phyloP scores from a whole-genome alignment of 2,113 vertebrate genomes.

The Larimichthys polyactis region DNA sequence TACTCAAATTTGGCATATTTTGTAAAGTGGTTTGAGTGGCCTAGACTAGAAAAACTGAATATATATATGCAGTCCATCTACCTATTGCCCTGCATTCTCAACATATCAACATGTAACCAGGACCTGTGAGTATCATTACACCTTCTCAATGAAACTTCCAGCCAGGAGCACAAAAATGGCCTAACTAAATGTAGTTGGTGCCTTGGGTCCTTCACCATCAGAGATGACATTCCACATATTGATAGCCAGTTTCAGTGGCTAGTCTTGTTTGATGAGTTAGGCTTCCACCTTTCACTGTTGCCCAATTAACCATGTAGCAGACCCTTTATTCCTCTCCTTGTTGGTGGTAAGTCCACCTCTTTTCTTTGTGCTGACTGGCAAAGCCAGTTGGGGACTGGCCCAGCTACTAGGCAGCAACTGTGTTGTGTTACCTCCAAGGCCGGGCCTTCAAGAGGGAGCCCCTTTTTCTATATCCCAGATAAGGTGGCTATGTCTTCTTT shows the following conservation, averaged over 20 bases:
- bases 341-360: too few species aligned
- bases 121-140: not conserved
- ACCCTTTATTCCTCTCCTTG: not conserved
- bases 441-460: not conserved
- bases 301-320: not conserved
- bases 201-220: not conserved
- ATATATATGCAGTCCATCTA: too few species aligned
- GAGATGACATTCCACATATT: not conserved
- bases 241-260: not conserved
- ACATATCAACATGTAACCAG: too few species aligned
- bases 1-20: too few species aligned
- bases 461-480: too few species aligned
- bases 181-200: not conserved
- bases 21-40: too few species aligned
- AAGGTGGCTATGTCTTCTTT: too few species aligned
- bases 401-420: not conserved
- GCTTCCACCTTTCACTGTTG: not conserved
- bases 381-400: not conserved
- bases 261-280: not conserved
- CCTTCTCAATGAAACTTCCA: not conserved
- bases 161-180: not conserved
- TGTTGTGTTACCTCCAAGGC: not conserved
- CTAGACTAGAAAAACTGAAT: too few species aligned
- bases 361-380: not conserved
- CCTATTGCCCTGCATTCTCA: too few species aligned